phyloP scores from a whole-genome alignment of 2,113 vertebrate species.

The Tragulus kanchil region DNA sequence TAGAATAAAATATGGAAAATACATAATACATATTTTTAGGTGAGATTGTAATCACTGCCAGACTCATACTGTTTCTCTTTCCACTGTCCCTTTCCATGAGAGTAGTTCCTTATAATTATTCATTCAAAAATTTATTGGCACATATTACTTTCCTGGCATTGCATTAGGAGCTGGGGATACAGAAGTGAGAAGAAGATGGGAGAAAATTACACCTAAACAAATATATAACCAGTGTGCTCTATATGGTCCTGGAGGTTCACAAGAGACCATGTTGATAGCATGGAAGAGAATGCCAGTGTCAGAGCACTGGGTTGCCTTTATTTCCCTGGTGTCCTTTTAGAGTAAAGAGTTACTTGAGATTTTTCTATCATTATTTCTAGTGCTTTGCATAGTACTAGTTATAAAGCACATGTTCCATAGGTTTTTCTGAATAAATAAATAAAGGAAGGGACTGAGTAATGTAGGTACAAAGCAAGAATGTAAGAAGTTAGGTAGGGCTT shows the following conservation, averaged over 20 bases:
- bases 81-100: not conserved
- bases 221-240: accelerated
- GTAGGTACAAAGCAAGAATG: not conserved
- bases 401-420: not conserved
- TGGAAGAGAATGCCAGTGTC: not conserved
- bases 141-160: too few species aligned
- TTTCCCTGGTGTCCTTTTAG: too few species aligned
- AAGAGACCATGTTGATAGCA: accelerated
- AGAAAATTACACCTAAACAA: not conserved
- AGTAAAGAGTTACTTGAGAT: not conserved
- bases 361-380: not conserved
- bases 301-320: accelerated
- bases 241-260: not conserved
- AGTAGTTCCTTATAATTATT: not conserved
- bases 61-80: not conserved
- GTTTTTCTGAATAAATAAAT: not conserved
- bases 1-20: not conserved
- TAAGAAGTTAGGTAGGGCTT: not conserved
- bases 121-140: not conserved
- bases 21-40: not conserved
- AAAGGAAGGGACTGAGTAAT: not conserved
- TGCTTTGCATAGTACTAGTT: not conserved
- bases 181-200: not conserved
- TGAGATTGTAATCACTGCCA: not conserved
- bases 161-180: not conserved